A percentile compares a stretch with the other conserved stretches of the same genome.
Evolutionary conservation across 2,888 invertebrate species (phyloP).

Genomic region (Mimumesa dahlbomi): DNA sequence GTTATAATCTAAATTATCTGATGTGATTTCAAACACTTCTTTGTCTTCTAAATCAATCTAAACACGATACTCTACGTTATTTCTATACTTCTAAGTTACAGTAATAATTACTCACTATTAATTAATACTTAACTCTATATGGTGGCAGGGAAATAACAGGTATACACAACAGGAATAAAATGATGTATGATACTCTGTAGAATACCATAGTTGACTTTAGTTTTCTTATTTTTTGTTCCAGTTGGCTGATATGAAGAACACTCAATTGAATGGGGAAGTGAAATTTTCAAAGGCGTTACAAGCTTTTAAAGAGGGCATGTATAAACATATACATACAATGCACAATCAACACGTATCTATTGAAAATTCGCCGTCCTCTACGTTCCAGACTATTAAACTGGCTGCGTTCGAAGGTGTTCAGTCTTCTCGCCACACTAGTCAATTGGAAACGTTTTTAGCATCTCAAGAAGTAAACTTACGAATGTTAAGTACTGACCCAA

Average conservation of each 20-base stretch:
- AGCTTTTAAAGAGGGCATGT: conserved; percentile 80
- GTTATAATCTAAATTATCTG: conserved; percentile 76
- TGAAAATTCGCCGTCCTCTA: conserved; percentile 66
- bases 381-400: conserved; percentile 72
- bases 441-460: conserved; percentile 76
- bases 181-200: not conserved
- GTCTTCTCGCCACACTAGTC: conserved; percentile 70
- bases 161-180: conserved; percentile 29
- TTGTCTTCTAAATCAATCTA: conserved; percentile 66
- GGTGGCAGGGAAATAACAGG: conserved; percentile 22
- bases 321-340: conserved; percentile 42
- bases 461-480: conserved; percentile 70
- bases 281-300: conserved; percentile 86
- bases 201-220: conserved; percentile 11
- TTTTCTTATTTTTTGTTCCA: conserved; percentile 71
- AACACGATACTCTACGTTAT: too few species aligned
- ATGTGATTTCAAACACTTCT: conserved; percentile 68
- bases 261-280: conserved; percentile 85
- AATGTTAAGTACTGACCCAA: conserved; percentile 49
- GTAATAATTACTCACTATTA: too few species aligned
- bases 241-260: conserved; percentile 87
- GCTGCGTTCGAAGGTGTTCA: conserved; percentile 74
- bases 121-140: conserved; percentile 58
- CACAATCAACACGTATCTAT: conserved; percentile 77
- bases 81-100: too few species aligned